phyloP scores from a whole-genome alignment of 2,113 vertebrate genomes.

The Uria aalge region DNA sequence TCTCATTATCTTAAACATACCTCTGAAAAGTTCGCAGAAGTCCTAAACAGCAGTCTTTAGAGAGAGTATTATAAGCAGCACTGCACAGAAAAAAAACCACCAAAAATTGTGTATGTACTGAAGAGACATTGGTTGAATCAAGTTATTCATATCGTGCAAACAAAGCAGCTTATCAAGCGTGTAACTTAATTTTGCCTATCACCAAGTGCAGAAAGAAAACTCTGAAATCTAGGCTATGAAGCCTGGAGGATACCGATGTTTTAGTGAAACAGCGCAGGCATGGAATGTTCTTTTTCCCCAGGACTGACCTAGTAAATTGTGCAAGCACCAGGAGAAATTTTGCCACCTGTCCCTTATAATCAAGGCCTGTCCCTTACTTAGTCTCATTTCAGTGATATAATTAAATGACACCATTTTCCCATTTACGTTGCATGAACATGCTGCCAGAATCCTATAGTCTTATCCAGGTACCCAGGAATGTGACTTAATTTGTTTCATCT shows the following conservation, averaged over 20 bases:
- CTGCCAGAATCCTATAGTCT: constrained; percentile 51
- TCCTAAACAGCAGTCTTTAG: not conserved
- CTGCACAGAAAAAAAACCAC: not conserved
- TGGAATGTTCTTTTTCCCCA: constrained; percentile 44
- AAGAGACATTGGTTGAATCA: not conserved
- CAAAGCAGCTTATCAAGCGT: not conserved
- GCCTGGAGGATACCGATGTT: constrained; percentile 1
- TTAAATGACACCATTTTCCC: constrained; percentile 11
- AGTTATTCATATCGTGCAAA: not conserved
- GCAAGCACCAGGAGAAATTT: constrained; percentile 41
- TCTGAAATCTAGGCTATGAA: constrained; percentile 47
- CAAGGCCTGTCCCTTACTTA: constrained; percentile 9
- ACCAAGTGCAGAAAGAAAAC: not conserved
- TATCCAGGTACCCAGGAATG: constrained; percentile 3
- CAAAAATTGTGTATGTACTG: not conserved
- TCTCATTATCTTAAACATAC: not conserved
- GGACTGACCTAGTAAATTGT: constrained; percentile 41
- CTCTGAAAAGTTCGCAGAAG: not conserved
- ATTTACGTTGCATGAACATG: not conserved
- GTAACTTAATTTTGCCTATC: constrained; percentile 15
- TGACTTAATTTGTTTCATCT: constrained; percentile 38
- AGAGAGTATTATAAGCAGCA: not conserved
- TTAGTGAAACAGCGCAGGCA: not conserved
- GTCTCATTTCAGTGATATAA: constrained; percentile 15
- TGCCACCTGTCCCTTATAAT: constrained; percentile 56